Percentiles rank a stretch among this genome's conserved stretches.
Conservation (phyloP, 2,797 vertebrate species). For the Melanogrammus aeglefinus region DNA sequence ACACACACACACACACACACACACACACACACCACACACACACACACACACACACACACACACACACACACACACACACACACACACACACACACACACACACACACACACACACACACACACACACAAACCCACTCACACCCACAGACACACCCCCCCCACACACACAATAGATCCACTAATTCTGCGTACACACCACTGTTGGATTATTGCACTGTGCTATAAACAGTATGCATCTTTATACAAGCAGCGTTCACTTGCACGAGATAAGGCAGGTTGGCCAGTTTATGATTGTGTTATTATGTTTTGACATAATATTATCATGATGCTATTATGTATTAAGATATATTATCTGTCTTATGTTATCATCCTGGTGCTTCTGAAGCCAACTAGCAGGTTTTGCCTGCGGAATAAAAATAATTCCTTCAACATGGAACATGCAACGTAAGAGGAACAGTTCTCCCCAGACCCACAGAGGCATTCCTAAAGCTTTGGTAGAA, state of each 20-base stretch:
- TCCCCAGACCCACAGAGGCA: neutral
- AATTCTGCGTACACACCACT: neutral
- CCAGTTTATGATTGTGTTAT: neutral
- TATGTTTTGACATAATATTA: neutral
- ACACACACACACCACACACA: neutral
- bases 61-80: neutral
- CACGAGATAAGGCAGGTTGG: neutral
- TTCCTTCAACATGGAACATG: neutral
- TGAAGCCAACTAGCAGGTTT: neutral
- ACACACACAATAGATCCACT: too few relatives aligned
- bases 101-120: neutral
- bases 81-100: neutral
- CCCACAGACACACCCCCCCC: too few relatives aligned
- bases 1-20: too few relatives aligned
- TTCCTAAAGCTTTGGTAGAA: neutral
- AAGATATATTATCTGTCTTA: neutral
- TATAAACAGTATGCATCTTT: neutral
- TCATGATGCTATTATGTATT: neutral
- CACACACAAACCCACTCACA: too few relatives aligned
- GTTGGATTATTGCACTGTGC: too few relatives aligned
- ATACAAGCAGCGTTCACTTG: neutral
- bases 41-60: neutral
- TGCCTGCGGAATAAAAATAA: neutral
- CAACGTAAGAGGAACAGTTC: neutral
- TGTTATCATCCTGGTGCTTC: neutral